Evolutionary conservation across 30 jellyfish, hydroid and myxozoan genomes (phyloP).

Genomic region (Phacellophora camtschatica): DNA sequence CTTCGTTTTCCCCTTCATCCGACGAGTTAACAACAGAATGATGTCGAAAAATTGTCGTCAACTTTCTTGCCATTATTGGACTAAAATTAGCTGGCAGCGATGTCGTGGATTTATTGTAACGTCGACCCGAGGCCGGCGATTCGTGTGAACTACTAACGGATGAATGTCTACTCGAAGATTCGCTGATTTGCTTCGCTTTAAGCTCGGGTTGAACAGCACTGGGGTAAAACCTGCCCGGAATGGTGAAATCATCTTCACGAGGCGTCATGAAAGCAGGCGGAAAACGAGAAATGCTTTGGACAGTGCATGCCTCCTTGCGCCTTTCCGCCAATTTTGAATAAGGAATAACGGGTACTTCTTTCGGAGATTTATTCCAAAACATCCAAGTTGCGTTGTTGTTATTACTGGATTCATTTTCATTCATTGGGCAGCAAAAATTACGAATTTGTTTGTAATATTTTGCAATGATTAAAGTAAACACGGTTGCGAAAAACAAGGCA

Average conservation of each 20-base stretch:
- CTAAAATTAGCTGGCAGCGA: slow-evolving; percentile 51
- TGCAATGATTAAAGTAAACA: slow-evolving; percentile 43
- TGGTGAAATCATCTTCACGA: slow-evolving; percentile 22
- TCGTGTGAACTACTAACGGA: background rate
- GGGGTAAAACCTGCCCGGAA: slow-evolving; percentile 43
- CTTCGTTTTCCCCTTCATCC: slow-evolving; percentile 10
- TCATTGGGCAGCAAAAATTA: slow-evolving; percentile 33
- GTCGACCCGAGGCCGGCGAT: background rate
- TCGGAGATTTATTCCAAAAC: background rate
- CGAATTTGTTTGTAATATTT: slow-evolving; percentile 43
- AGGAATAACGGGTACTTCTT: slow-evolving; percentile 6
- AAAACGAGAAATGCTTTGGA: background rate
- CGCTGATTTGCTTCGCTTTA: background rate
- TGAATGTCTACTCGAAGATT: background rate
- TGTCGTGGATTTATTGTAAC: background rate
- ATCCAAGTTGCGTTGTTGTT: background rate
- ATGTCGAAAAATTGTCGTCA: background rate
- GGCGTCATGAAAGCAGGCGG: slow-evolving; percentile 36
- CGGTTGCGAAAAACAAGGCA: slow-evolving; percentile 59
- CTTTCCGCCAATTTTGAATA: slow-evolving; percentile 21
- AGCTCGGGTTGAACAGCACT: slow-evolving; percentile 54
- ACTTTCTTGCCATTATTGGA: slow-evolving; percentile 4
- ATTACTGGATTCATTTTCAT: background rate
- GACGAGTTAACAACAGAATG: background rate
- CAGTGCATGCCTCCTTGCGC: background rate